Conservation (phyloP, 2,888 invertebrate species). For the Serrognathus titanus region DNA sequence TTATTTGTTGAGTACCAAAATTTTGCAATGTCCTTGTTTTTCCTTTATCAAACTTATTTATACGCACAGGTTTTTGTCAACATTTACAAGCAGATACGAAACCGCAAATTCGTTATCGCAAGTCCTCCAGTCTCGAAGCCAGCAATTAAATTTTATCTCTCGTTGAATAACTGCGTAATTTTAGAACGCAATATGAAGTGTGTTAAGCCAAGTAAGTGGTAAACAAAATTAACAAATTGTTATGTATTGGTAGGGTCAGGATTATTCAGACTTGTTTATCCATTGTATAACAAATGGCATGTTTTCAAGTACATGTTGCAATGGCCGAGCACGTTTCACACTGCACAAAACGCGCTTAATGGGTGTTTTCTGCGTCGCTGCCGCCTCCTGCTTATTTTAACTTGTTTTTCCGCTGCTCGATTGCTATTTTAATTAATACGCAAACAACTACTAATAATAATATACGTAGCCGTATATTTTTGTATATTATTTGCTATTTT, state of each 20-base stretch:
- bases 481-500: no score
- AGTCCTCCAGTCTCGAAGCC: background rate
- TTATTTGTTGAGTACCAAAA: no score
- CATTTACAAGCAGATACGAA: background rate
- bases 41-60: no score
- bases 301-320: slow-evolving; percentile 13
- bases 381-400: no score
- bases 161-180: background rate
- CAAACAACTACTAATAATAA: no score
- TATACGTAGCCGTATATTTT: no score
- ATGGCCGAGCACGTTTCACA: slow-evolving; percentile 1
- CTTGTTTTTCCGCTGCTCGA: no score
- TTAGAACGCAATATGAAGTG: background rate
- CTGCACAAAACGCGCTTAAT: background rate
- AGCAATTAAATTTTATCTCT: background rate
- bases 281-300: slow-evolving; percentile 9
- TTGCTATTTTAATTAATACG: no score
- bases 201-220: slow-evolving; percentile 1
- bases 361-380: no score
- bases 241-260: slow-evolving; percentile 12
- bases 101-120: background rate
- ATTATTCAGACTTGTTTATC: slow-evolving; percentile 14
- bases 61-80: background rate
- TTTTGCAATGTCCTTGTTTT: no score
- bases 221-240: slow-evolving; percentile 15